Evolutionary conservation across 2,888 invertebrate species (phyloP).

Genomic region (Nyleta sp.): DNA sequence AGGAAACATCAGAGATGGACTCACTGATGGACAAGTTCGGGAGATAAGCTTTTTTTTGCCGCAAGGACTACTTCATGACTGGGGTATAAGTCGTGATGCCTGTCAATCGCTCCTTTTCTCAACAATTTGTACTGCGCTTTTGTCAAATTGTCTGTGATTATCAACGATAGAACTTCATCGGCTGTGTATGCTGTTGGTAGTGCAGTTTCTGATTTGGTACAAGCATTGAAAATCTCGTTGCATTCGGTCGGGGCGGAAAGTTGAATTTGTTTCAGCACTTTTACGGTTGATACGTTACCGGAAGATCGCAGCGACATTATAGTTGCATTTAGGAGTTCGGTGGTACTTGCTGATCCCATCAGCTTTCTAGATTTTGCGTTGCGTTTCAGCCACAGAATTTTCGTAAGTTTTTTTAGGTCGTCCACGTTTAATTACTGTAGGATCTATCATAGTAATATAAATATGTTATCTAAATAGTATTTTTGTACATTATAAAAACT

Average conservation of each 20-base stretch:
- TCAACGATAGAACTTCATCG: constrained; percentile 1
- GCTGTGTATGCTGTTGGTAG: not conserved
- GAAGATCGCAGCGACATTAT: not conserved
- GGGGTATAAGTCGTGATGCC: not conserved
- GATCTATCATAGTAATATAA: too few relatives aligned
- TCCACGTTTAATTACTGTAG: too few relatives aligned
- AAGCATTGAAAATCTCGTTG: not conserved
- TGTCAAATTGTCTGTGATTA: not conserved
- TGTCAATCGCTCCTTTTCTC: not conserved
- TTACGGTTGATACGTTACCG: not conserved
- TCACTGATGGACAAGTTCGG: not conserved
- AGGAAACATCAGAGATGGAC: not conserved
- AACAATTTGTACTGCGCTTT: not conserved
- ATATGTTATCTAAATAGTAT: too few relatives aligned
- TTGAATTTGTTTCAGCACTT: not conserved
- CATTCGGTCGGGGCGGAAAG: not conserved
- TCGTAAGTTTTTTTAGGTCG: too few relatives aligned
- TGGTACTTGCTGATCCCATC: too few relatives aligned
- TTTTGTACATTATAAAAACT: too few relatives aligned
- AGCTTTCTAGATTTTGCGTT: too few relatives aligned
- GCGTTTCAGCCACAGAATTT: too few relatives aligned
- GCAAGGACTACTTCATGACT: not conserved
- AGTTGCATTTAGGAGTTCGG: not conserved
- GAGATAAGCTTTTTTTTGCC: constrained; percentile 2
- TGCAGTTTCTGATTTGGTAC: not conserved